A percentile compares a stretch with the other conserved stretches of the same genome.
Evolutionary conservation across 2,113 vertebrate genomes (phyloP).

Genomic region (Oncorhynchus mykiss): DNA sequence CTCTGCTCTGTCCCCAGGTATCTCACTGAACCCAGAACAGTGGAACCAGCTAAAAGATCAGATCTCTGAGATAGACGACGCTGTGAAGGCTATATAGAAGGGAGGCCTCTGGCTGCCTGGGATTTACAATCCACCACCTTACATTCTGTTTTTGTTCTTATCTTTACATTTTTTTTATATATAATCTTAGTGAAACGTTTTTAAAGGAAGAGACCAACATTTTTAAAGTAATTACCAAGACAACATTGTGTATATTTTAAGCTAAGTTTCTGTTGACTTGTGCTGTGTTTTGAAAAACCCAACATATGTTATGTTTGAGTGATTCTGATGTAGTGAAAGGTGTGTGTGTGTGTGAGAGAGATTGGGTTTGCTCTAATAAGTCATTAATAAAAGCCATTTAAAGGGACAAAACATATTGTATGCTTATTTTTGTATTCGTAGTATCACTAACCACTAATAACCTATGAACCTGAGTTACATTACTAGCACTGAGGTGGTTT

Average conservation of each 20-base stretch:
- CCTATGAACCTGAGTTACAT: too few relatives aligned
- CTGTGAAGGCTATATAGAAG: slow-evolving; percentile 82
- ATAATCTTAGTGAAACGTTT: slow-evolving; percentile 6
- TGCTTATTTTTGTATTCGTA: background rate
- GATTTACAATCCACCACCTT: background rate
- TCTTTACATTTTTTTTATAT: background rate
- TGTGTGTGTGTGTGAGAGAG: background rate
- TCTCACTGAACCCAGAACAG: slow-evolving; percentile 91
- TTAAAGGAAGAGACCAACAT: background rate
- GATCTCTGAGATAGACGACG: slow-evolving; percentile 97
- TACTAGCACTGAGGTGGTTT: too few relatives aligned
- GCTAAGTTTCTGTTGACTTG: slow-evolving; percentile 23
- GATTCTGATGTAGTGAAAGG: background rate
- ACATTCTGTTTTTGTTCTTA: slow-evolving; percentile 2
- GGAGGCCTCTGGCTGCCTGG: background rate
- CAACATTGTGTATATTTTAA: slow-evolving; percentile 25
- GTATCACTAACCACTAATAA: too few relatives aligned
- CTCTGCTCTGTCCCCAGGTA: background rate
- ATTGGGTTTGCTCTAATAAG: background rate
- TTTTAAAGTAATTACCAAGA: slow-evolving; percentile 11
- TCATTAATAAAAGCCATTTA: slow-evolving; percentile 6
- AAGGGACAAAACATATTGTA: background rate
- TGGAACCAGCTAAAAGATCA: slow-evolving; percentile 98
- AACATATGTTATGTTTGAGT: background rate
- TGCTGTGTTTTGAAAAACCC: background rate